These are phyloP conservation scores for Chorisops tibialis DNA, from an alignment of 2,888 invertebrate genomes.

Conservation along the genomic window DNA sequence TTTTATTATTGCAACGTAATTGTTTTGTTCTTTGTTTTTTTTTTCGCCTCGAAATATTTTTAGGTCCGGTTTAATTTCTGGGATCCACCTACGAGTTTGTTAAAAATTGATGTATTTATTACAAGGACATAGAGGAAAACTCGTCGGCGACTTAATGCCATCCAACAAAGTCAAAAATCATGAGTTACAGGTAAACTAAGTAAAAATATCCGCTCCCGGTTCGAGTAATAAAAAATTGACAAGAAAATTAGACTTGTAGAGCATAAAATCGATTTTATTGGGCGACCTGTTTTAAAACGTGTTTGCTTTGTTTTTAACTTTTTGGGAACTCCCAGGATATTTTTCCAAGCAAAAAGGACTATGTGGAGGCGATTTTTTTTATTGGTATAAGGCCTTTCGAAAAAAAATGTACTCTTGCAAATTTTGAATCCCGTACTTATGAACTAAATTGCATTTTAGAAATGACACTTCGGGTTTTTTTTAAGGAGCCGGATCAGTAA, in stretches of 20 bases:
- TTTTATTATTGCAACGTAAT: background rate
- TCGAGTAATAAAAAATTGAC: conserved; percentile 15
- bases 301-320: conserved; percentile 26
- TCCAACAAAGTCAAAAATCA: background rate
- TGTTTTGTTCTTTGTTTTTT: background rate
- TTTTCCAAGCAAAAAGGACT: background rate
- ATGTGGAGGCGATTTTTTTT: background rate
- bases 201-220: conserved; percentile 1
- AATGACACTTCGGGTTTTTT: background rate
- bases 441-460: background rate
- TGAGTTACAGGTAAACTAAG: conserved; percentile 15
- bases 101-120: conserved; percentile 2
- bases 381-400: background rate
- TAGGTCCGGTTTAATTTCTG: too few relatives aligned
- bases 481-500: background rate
- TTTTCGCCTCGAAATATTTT: background rate
- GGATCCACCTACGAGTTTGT: background rate
- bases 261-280: background rate
- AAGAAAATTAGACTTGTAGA: conserved; percentile 13
- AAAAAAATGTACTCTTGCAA: conserved; percentile 6
- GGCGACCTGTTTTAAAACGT: conserved; percentile 5
- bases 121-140: conserved; percentile 5
- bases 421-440: too few relatives aligned
- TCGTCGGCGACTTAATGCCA: too few relatives aligned
- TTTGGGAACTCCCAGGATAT: conserved; percentile 24